Base-by-base conservation (phyloP, 1,140 invertebrate species). In the Megathymus violae region DNA sequence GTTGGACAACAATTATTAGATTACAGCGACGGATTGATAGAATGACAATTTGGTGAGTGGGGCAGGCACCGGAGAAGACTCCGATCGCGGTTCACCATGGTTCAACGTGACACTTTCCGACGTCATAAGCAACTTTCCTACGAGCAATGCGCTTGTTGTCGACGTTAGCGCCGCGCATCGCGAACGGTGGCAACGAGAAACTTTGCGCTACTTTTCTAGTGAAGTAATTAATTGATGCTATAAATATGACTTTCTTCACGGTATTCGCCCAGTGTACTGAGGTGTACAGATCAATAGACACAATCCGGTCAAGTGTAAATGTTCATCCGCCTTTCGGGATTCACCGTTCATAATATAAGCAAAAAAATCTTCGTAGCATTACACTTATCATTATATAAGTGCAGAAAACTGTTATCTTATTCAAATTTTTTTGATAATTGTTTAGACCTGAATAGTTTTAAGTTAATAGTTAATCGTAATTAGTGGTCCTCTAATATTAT, bases 81-180 rank as follows among this genome's bases (percentile, higher is more conserved):
- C 64, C 64, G 78, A 70, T 67, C 78, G 75, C 78, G 82, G 85
- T 90, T 90, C 88, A 89, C 78, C 79, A 76, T 88, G 77, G 88
- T 90, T 89, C 88, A 90, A 84, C 76, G 88, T 90, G 86, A 90
- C 83, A 90, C 88, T 90, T 90, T 79, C 73, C 76, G 71, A 87
- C 85, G 85, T 88, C 83, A 87, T 85, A 82, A 84, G 78, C 85
- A 90, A 90, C 88, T 90, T 90, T 90, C 88, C 88, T 90, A 90
- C 78, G 81, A 89, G 88, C 80, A 85, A 88, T 90, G 86, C 82
- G 82, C 78, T 78, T 74, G 71, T 52, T 16, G 67, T 51, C 63
- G 74, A 74, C 69, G 52, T 64, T 51, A 78, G 80, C 81, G 83
- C 78, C 79, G 68, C 77, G 59, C 73, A 77, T 76, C 72, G 74